Conservation (phyloP, 2,797 vertebrate species). For the Micrastur ruficollis region DNA sequence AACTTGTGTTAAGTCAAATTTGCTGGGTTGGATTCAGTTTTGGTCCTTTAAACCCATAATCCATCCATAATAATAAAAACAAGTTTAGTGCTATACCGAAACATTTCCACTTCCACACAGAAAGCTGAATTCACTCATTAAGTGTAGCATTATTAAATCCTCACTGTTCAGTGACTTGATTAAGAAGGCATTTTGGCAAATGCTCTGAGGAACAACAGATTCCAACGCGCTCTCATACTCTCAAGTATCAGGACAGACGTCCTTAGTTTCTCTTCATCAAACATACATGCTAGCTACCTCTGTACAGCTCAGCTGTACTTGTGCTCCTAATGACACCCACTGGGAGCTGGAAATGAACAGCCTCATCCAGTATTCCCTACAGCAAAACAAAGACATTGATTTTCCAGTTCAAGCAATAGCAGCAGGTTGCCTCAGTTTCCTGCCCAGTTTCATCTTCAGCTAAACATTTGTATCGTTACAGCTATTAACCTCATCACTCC, state of each 20-base stretch:
- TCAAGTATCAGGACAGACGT: background rate
- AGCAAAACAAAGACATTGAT: constrained; percentile 23
- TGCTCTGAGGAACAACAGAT: background rate
- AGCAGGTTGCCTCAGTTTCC: background rate
- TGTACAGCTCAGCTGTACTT: background rate
- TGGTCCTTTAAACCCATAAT: background rate
- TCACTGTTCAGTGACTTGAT: background rate
- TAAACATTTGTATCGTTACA: background rate
- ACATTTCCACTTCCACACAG: background rate
- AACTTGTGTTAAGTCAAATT: background rate
- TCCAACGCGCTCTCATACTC: background rate
- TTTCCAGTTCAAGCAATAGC: constrained; percentile 4
- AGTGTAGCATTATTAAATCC: background rate
- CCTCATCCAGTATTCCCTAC: background rate
- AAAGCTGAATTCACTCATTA: background rate
- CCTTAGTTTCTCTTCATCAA: constrained; percentile 8
- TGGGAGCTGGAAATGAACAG: background rate
- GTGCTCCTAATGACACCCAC: constrained; percentile 37
- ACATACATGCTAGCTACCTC: background rate
- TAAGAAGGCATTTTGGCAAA: background rate
- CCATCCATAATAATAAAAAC: background rate
- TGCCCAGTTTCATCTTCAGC: background rate
- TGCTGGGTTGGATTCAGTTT: background rate
- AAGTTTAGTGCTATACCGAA: background rate
- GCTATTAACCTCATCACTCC: background rate